Percentiles rank a stretch among this genome's conserved stretches.
Evolutionary conservation across 1,140 invertebrate species (phyloP).

Genomic region (Drosophila ficusphila): DNA sequence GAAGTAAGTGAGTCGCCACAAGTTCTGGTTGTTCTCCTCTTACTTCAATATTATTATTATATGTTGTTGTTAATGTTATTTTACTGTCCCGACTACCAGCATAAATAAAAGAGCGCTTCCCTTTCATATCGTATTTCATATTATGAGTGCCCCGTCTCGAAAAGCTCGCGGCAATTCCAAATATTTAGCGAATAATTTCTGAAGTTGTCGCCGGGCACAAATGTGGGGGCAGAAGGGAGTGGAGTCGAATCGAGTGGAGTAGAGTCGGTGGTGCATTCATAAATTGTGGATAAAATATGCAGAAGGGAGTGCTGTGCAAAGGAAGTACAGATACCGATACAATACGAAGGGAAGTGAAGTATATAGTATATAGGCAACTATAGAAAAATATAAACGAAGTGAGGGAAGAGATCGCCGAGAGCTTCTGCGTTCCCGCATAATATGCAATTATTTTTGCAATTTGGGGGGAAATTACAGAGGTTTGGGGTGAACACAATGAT

Average conservation of each 20-base stretch:
- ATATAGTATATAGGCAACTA: too few relatives aligned
- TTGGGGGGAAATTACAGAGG: too few relatives aligned
- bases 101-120: constrained; percentile 15
- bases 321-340: neutral
- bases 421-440: neutral
- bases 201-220: neutral
- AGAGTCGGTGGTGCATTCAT: neutral
- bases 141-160: neutral
- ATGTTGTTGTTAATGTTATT: too few relatives aligned
- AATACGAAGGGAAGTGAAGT: neutral
- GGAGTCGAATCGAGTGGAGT: too few relatives aligned
- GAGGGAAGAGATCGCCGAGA: neutral
- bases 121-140: neutral
- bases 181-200: constrained; percentile 18
- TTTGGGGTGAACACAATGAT: too few relatives aligned
- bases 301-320: too few relatives aligned
- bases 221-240: constrained; percentile 5
- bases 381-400: neutral
- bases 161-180: neutral
- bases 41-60: neutral
- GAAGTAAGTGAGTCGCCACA: constrained; percentile 52
- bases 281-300: neutral
- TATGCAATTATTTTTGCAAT: neutral
- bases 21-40: neutral
- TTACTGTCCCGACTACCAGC: constrained; percentile 2